Base-by-base conservation (phyloP, 2,797 vertebrate genomes). In the Urocyon cinereoargenteus region DNA sequence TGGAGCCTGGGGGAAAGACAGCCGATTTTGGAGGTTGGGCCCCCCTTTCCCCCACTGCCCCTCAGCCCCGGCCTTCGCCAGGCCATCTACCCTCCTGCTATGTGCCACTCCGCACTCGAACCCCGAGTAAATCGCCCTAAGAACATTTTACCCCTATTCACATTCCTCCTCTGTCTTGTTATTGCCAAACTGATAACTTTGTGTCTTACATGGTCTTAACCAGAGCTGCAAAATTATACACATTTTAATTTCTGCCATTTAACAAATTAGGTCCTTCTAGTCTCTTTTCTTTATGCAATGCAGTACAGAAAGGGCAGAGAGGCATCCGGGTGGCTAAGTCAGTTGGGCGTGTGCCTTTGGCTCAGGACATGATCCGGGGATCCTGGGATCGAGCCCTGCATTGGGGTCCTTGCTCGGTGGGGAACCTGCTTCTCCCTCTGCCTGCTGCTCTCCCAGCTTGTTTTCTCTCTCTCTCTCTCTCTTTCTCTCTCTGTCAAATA, bases 1-100 rank as follows among this genome's bases (percentile, higher is more conserved):
- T 99, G 98, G 99, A 99, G 1, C 99, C 97, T 0, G 99, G 99
- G 8, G 99, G 99, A 81, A 99, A 99, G 9, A 97, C 96, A 0
- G 96, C 19, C 15, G 62, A 98, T 86, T 89, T 66, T 22, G 97
- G 62, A 83, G 28, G 12, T 22, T 31, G 24, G 1, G 5, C 79
- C 16, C 81, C 72, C 2, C 77, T 66, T 19, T 94, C 26, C 0
- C 7, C 11, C 19, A 64, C 61, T 15, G 40, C 72, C 96, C 0
- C 22, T 28, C 57, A 2, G 0, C 0, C 40, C 40, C 1, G 7
- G 40, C 40, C 40, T 45, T 45, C 7, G 40, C 40, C 40, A 45
- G 40, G 40, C 40, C 40, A 1, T 45, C 40, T 45, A 45, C 40
- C 40, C 40, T 45, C 40, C 40, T 45, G 40, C 40, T 45, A 45